Evolutionary conservation across 2,888 invertebrate species (phyloP).

Genomic region (Protophormia terraenovae): DNA sequence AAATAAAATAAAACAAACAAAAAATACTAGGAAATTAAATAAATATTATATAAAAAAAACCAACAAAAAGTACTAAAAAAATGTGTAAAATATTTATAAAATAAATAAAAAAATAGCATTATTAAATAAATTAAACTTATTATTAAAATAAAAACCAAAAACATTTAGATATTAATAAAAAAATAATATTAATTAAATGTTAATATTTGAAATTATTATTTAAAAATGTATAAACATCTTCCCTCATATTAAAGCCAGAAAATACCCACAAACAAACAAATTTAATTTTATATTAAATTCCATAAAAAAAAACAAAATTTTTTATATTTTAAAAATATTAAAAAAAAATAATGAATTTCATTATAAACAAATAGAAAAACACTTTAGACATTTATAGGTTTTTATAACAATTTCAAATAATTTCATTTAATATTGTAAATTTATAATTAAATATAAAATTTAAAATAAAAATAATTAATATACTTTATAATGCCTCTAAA

Average conservation of each 20-base stretch:
- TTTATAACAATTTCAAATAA: conserved; percentile 63
- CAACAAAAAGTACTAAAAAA: conserved; percentile 41
- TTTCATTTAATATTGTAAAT: conserved; percentile 63
- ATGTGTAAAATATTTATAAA: conserved; percentile 65
- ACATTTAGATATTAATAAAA: conserved; percentile 51
- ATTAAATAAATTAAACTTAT: conserved; percentile 32
- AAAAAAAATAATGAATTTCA: conserved; percentile 19
- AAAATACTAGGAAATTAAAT: conserved; percentile 53
- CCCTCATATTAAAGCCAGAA: not conserved
- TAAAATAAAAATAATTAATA: conserved; percentile 50
- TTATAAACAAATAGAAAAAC: conserved; percentile 14
- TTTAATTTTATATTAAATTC: conserved; percentile 39
- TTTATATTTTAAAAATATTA: conserved; percentile 12
- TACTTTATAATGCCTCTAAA: conserved; percentile 68
- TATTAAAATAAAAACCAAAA: conserved; percentile 37
- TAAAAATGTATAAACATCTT: conserved; percentile 56
- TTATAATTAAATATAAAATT: not conserved
- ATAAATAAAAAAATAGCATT: conserved; percentile 59
- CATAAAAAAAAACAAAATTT: conserved; percentile 7
- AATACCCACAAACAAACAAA: conserved; percentile 17
- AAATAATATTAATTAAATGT: conserved; percentile 45
- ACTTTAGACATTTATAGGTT: conserved; percentile 47
- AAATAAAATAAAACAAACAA: conserved; percentile 49
- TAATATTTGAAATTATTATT: conserved; percentile 62
- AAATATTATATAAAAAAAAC: conserved; percentile 66